Evolutionary conservation across 2,797 vertebrate species (phyloP).

Genomic region (Erpetoichthys calabaricus): DNA sequence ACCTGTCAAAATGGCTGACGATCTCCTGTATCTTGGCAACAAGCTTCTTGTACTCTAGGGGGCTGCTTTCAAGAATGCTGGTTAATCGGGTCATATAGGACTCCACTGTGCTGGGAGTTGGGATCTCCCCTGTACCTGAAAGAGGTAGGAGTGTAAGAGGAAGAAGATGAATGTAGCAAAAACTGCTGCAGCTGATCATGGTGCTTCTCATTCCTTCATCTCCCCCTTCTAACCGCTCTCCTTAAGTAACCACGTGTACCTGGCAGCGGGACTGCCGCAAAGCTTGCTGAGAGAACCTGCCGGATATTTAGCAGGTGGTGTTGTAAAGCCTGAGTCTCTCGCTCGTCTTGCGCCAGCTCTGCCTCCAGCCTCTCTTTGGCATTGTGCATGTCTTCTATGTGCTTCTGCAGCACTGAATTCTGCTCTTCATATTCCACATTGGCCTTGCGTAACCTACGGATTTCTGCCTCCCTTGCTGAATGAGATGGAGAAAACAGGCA

Average conservation of each 20-base stretch:
- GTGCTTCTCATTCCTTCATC: neutral
- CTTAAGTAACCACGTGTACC: constrained; percentile 39
- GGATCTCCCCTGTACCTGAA: constrained; percentile 78
- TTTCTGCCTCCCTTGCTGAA: constrained; percentile 84
- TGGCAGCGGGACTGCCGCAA: constrained; percentile 78
- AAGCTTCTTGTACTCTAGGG: constrained; percentile 72
- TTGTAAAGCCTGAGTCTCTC: constrained; percentile 76
- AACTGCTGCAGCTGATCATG: neutral
- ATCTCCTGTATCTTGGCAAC: constrained; percentile 81
- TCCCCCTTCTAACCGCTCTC: constrained; percentile 1
- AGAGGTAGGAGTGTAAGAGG: neutral
- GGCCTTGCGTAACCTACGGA: constrained; percentile 82
- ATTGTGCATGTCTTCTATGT: constrained; percentile 87
- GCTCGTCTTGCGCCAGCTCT: constrained; percentile 81
- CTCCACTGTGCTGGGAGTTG: constrained; percentile 79
- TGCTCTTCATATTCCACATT: constrained; percentile 95
- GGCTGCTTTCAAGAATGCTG: constrained; percentile 76
- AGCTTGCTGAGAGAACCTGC: constrained; percentile 75
- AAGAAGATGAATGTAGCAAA: neutral
- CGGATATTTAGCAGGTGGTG: constrained; percentile 80
- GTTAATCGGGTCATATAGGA: constrained; percentile 84
- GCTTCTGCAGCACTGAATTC: constrained; percentile 83
- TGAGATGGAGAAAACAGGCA: accelerated
- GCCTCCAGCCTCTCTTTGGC: constrained; percentile 92
- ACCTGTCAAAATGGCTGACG: constrained; percentile 85